Percentiles rank a stretch among this genome's conserved stretches.
These are phyloP conservation scores for Caprella mutica DNA, from an alignment of 2,888 invertebrate species.

Conservation along the genomic window DNA sequence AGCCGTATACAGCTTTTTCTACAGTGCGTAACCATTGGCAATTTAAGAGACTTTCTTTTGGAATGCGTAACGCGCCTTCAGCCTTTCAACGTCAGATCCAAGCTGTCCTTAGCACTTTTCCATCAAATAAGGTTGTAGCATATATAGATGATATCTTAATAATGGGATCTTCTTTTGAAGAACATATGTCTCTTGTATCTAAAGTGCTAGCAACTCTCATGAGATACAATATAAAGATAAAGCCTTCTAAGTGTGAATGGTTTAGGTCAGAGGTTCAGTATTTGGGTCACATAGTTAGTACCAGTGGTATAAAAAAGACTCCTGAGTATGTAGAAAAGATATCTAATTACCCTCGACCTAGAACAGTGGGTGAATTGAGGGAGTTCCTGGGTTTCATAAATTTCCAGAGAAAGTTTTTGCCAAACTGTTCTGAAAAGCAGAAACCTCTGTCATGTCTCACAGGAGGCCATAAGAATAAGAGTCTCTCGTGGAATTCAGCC, in stretches of 20 bases:
- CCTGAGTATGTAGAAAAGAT: background rate
- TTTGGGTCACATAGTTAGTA: slow-evolving; percentile 1
- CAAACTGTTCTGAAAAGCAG: background rate
- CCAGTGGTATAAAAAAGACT: background rate
- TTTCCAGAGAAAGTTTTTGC: background rate
- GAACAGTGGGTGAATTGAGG: background rate
- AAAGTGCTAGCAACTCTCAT: background rate
- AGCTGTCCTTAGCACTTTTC: background rate
- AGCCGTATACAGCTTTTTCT: background rate
- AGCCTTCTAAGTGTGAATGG: slow-evolving; percentile 6
- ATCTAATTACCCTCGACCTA: background rate
- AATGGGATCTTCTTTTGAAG: background rate
- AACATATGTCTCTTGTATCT: background rate
- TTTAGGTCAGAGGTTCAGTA: background rate
- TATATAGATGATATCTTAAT: slow-evolving; percentile 4
- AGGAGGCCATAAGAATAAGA: background rate
- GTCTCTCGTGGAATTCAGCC: background rate
- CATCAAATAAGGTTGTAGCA: background rate
- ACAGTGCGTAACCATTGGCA: background rate
- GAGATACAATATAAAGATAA: background rate
- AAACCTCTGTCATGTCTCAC: background rate
- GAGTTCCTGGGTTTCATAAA: background rate
- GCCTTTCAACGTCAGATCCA: slow-evolving; percentile 3
- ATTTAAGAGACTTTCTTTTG: background rate
- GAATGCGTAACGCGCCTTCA: background rate